Evolutionary conservation across 1,140 invertebrate genomes (phyloP), one percentile per base, ranked within the genome.

Genomic region (Chelonus insularis): DNA sequence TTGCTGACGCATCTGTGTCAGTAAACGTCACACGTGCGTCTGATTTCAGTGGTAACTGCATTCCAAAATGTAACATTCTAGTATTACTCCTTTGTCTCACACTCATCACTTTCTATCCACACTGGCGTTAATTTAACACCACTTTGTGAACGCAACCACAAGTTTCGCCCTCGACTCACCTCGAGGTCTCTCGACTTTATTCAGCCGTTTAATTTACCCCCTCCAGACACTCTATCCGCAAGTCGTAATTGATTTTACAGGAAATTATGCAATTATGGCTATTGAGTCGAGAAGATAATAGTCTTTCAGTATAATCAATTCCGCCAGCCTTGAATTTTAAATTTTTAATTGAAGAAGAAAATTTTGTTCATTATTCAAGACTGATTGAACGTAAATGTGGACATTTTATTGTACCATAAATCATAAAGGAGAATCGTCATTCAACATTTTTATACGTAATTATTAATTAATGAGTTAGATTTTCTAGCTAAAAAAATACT

Each of bases 11-110:
- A 61, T 76, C 76, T 50, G 80, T 86, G 64, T 74, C 76, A 60
- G 73, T 86, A 47, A 85, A 86, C 72, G 83, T 86, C 62, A 86
- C 85, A 23, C 75, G 75, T 37, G 82, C 82, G 62, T 77, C 77
- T 56, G 72, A 75, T 60, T 81, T 73, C 72, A 80, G 76, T 65
- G 66, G 71, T 70, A 74, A 68, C 66, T 67, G 75, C 63, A 64
- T 74, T 66, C 73, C 63, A 29, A 68, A 71, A 48, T 63, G 71
- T 47, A 75, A 66, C 60, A 66, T 74, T 52, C 41, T 68, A 47
- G 71, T 70, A 62, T 62, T 79, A 25, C 60, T 74, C 11, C 59
- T 79, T 56, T 78, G 73, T 64, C 65, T 78, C 57, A 60, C 57
- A 32, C 55, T 77, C 51, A 64, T 66, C 56, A 63, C 72, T 55